Base-by-base conservation (phyloP, 2,888 invertebrate genomes). In the Andrena chrysosceles region DNA sequence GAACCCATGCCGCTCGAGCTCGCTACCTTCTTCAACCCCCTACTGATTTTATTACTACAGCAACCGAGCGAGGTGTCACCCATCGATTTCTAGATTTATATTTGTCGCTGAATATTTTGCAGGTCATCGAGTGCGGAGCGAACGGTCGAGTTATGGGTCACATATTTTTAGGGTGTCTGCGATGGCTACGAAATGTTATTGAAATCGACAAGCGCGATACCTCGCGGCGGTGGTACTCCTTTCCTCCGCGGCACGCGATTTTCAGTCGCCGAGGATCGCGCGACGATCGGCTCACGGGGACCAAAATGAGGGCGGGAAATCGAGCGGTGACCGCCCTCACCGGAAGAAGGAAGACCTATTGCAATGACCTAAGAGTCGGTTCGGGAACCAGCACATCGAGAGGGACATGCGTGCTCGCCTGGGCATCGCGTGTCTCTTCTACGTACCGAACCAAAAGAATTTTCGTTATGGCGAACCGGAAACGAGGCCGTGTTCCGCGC, bases 271-370 rank as follows among this genome's bases (percentile, higher is more conserved):
- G 56, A n/a, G 68, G 63, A 42, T 77, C 60, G 60, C 66, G 63
- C 54, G 42, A 66, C 59, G 42, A 26, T 0, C 33, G 26, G 35
- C 49, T 54, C 26, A 16, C 59, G 52, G 31, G 26, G 16, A 26
- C 59, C 56, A 8, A 31, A 35, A 56, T 48, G 77, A 71, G 71
- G 75, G 75, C 76, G 52, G 72, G 59, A 81, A 33, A 64, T 66
- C 62, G 26, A 52, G 42, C 48, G 31, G 10, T 33, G 54, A 23
- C 23, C 67, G 77, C 77, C 63, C 74, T 71, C 73, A 26, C 52
- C 81, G 84, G 86, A 85, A 76, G 86, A 86, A 87, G 87, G 88
- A 87, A 86, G 88, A 85, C 81, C 87, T 72, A 77, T 77, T 84
- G 69, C 82, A 87, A 74, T 86, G 87, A 87, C 82, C 88, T 87